These are phyloP conservation scores for Drosophila bocki DNA, from an alignment of 1,140 invertebrate species.

Conservation along the genomic window DNA sequence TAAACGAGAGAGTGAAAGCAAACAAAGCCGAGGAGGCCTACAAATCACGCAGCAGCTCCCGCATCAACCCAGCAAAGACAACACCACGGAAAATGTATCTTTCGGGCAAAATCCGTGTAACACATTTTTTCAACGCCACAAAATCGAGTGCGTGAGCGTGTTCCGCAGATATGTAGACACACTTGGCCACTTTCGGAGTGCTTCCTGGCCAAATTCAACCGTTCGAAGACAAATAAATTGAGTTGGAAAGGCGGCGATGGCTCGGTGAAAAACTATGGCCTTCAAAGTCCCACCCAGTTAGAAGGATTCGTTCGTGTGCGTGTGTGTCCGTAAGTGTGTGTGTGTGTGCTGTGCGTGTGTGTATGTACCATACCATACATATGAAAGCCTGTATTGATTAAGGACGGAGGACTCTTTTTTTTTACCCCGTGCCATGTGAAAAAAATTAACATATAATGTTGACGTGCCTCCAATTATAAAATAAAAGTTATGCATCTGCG, in stretches of 20 bases:
- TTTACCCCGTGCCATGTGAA: slow-evolving; percentile 22
- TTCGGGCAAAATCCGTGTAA: slow-evolving; percentile 50
- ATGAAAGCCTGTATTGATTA: slow-evolving; percentile 39
- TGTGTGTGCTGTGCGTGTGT: slow-evolving; percentile 22
- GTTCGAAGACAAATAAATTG: slow-evolving; percentile 19
- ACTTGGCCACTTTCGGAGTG: slow-evolving; percentile 10
- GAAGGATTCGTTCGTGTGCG: slow-evolving; percentile 29
- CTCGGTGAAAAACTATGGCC: slow-evolving; percentile 54
- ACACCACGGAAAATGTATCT: slow-evolving; percentile 54
- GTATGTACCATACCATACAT: slow-evolving; percentile 34
- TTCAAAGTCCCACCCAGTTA: slow-evolving; percentile 61
- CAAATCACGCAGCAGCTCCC: slow-evolving; percentile 12
- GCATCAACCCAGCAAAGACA: slow-evolving; percentile 35
- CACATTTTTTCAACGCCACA: slow-evolving; percentile 47
- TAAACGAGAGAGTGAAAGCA: slow-evolving; percentile 3
- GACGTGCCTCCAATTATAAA: slow-evolving; percentile 42
- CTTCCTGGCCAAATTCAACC: slow-evolving; percentile 6
- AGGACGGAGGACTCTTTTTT: slow-evolving; percentile 34
- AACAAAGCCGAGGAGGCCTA: slow-evolving; percentile 16
- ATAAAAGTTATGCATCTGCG: slow-evolving; percentile 28
- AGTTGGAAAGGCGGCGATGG: slow-evolving; percentile 36
- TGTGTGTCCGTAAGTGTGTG: slow-evolving; percentile 22
- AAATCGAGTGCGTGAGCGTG: slow-evolving; percentile 16
- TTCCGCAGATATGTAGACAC: slow-evolving; percentile 29
- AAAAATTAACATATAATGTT: slow-evolving; percentile 42